Percentiles rank a stretch among this genome's conserved stretches.
These are phyloP conservation scores for Montipora capitata DNA, from an alignment of 92 coral and sea anemone species.

Conservation along the genomic window DNA sequence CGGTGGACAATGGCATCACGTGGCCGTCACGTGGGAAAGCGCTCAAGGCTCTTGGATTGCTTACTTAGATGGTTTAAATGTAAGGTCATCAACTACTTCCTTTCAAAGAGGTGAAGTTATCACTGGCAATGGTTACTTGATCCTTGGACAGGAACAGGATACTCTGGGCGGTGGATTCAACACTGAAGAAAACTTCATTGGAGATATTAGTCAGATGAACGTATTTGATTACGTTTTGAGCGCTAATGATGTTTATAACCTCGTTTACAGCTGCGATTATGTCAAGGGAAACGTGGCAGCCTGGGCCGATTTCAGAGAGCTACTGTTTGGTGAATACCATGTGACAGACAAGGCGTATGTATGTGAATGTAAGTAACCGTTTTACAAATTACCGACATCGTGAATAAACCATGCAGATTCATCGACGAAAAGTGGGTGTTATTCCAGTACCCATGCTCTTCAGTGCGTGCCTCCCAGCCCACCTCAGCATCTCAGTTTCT, in stretches of 20 bases:
- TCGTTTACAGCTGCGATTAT: conserved; percentile 79
- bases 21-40: conserved; percentile 91
- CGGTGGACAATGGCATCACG: conserved; percentile 92
- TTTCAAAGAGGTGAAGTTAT: conserved; percentile 84
- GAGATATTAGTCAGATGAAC: conserved; percentile 89
- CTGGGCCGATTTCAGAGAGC: conserved; percentile 90
- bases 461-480: no score
- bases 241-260: conserved; percentile 75
- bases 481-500: no score
- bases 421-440: no score
- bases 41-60: conserved; percentile 77
- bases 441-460: no score
- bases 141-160: conserved; percentile 91
- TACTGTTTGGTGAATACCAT: conserved; percentile 74
- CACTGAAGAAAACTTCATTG: conserved; percentile 81
- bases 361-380: conserved; percentile 80
- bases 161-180: conserved; percentile 87
- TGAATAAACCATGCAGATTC: no score
- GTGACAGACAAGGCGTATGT: conserved; percentile 77
- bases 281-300: conserved; percentile 82
- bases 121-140: conserved; percentile 85
- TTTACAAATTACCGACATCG: background rate
- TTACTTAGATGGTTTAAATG: conserved; percentile 74
- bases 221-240: conserved; percentile 77
- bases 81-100: conserved; percentile 40